Conservation (phyloP, 2,113 vertebrate species). For the Otis tarda region DNA sequence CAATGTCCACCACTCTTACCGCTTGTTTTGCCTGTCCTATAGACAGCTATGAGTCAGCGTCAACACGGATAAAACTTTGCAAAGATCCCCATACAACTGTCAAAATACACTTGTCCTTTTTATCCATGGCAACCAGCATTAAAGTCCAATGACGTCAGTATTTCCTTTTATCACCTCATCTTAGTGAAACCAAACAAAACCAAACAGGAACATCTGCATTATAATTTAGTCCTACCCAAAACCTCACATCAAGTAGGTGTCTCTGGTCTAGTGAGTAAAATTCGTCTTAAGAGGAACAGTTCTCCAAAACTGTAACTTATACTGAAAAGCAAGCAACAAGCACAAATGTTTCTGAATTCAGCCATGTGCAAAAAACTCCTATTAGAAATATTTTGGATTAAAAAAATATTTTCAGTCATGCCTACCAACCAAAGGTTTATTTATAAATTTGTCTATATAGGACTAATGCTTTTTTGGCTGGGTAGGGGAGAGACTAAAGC, state of each 20-base stretch:
- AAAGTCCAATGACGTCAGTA: neutral
- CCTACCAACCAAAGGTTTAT: neutral
- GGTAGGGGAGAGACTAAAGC: neutral
- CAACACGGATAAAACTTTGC: conserved; percentile 35
- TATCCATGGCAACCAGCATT: neutral
- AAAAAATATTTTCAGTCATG: neutral
- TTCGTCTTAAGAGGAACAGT: neutral
- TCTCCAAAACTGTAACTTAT: neutral
- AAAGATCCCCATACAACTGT: neutral
- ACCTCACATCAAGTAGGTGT: neutral
- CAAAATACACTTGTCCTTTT: neutral
- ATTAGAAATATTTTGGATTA: neutral
- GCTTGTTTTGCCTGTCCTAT: neutral
- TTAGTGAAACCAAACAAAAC: neutral
- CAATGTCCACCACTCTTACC: neutral
- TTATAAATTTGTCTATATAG: neutral
- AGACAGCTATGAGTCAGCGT: conserved; percentile 13
- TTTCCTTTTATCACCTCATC: neutral
- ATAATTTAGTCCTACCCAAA: neutral
- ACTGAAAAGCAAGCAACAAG: neutral
- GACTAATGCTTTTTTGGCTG: neutral
- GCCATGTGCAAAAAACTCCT: neutral
- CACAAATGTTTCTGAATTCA: neutral
- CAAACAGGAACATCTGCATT: neutral
- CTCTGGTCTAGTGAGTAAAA: neutral